Conservation (phyloP, 2,888 invertebrate genomes). For the Bimastos eiseni region DNA sequence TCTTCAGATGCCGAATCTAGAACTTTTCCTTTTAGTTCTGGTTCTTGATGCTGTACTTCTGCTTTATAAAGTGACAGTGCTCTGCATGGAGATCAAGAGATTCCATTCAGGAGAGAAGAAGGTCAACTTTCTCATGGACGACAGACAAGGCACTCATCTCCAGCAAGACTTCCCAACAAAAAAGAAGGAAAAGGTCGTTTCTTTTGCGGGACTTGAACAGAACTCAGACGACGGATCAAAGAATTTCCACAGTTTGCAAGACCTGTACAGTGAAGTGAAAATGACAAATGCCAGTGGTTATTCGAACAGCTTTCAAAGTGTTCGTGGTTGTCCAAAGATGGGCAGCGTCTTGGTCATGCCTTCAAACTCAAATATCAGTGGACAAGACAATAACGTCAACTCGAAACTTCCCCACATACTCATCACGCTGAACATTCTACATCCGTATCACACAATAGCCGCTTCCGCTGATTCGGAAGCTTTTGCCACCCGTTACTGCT, state of each 20-base stretch:
- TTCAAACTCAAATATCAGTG: neutral
- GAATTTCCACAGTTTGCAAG: neutral
- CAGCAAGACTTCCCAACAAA: neutral
- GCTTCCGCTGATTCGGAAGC: neutral
- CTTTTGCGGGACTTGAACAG: neutral
- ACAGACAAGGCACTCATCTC: neutral
- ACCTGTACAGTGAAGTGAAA: neutral
- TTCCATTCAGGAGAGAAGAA: neutral
- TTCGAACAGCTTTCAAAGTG: neutral
- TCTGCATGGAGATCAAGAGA: neutral
- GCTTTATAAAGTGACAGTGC: neutral
- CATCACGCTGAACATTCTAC: neutral
- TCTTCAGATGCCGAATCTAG: neutral
- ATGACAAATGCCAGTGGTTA: slow-evolving; percentile 8
- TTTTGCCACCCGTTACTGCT: neutral
- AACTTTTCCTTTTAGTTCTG: neutral
- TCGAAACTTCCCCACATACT: neutral
- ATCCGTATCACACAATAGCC: neutral
- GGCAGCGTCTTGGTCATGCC: slow-evolving; percentile 8
- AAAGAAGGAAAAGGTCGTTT: slow-evolving; percentile 13
- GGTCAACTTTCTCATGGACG: neutral
- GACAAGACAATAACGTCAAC: neutral
- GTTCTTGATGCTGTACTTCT: neutral
- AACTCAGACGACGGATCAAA: neutral
- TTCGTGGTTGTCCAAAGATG: neutral